These are phyloP conservation scores for Tetramorium parvispinum DNA, from an alignment of 1,140 invertebrate species.

Conservation along the genomic window DNA sequence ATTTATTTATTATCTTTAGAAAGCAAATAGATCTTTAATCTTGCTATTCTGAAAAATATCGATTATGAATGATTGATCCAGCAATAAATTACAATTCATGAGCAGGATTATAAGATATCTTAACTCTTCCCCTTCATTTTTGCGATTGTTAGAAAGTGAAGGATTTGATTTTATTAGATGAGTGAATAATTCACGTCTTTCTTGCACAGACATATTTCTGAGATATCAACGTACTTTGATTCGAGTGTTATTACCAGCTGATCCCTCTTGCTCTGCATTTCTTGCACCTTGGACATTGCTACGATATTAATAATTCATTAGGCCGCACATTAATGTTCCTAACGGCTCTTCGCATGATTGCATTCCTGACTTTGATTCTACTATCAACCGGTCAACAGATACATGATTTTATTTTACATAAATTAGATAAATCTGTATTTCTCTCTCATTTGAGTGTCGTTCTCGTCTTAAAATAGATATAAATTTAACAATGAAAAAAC, in stretches of 20 bases:
- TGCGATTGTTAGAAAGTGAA: neutral
- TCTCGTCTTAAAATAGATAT: neutral
- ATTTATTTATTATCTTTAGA: neutral
- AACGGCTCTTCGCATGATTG: conserved; percentile 29
- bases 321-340: neutral
- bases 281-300: neutral
- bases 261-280: conserved; percentile 13
- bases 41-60: neutral
- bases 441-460: neutral
- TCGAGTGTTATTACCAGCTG: neutral
- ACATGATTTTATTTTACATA: conserved; percentile 22
- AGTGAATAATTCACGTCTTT: neutral
- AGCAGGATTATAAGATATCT: neutral
- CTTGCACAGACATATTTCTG: neutral
- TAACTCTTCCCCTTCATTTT: neutral
- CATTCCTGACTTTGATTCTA: conserved; percentile 27
- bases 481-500: neutral
- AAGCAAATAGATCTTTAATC: neutral
- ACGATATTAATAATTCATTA: conserved; percentile 54
- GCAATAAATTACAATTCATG: neutral
- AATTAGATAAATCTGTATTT: neutral
- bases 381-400: conserved; percentile 6
- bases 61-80: neutral
- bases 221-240: conserved; percentile 1
- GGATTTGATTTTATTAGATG: neutral